Conservation (phyloP, 1,140 invertebrate species). For the Pseudomyrmex pallidus region DNA sequence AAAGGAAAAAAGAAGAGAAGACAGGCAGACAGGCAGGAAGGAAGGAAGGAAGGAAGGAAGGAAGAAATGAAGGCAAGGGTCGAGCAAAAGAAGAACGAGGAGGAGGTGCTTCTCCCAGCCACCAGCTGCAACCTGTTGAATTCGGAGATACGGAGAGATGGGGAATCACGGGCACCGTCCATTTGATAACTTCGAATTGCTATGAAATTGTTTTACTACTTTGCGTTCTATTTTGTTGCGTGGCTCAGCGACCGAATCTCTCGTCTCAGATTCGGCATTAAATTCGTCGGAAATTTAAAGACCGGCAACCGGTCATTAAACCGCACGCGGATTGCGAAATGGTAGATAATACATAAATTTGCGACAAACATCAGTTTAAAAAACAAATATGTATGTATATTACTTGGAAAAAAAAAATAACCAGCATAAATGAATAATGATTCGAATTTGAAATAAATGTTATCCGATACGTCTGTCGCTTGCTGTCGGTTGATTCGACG, state of each 20-base stretch:
- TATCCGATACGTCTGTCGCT: neutral
- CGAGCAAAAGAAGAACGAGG: conserved; percentile 68
- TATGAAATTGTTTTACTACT: conserved; percentile 44
- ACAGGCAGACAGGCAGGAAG: conserved; percentile 21
- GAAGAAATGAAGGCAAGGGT: conserved; percentile 54
- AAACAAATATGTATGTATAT: neutral
- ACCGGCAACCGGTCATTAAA: neutral
- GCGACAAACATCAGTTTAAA: neutral
- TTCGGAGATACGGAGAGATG: conserved; percentile 61
- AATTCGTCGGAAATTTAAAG: conserved; percentile 18
- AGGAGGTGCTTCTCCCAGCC: conserved; percentile 51
- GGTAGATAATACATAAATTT: neutral
- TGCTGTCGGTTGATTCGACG: neutral
- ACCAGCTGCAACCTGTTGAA: conserved; percentile 81
- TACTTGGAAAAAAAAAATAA: neutral
- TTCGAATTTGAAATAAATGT: conserved; percentile 13
- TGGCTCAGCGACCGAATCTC: neutral
- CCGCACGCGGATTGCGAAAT: too few species aligned
- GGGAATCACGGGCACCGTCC: conserved; percentile 47
- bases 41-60: conserved; percentile 60
- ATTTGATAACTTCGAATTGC: conserved; percentile 57
- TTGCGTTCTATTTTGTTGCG: neutral
- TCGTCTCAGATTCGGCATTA: too few species aligned
- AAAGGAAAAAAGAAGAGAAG: conserved; percentile 62
- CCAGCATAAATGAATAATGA: neutral